Evolutionary conservation across 2,888 invertebrate species (phyloP).

Genomic region (Eupithecia insigniata): DNA sequence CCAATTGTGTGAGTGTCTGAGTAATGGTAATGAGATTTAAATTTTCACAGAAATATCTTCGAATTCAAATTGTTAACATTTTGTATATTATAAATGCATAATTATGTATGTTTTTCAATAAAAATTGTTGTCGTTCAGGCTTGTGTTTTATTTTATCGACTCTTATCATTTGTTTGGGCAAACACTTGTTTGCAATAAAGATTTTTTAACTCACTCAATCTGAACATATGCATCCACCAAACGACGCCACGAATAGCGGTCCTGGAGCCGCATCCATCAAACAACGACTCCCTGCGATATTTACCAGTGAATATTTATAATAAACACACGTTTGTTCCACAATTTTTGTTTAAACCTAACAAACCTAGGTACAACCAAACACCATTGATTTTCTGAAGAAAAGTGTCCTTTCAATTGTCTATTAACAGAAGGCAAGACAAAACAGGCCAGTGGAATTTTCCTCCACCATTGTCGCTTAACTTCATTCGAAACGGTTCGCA

Average conservation of each 20-base stretch:
- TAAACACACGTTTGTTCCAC: too few relatives aligned
- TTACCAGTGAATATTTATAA: too few relatives aligned
- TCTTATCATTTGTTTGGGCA: not conserved
- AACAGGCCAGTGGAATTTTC: conserved; percentile 5
- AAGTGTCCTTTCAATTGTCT: not conserved
- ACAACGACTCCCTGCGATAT: too few relatives aligned
- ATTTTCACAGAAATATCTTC: not conserved
- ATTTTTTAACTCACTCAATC: too few relatives aligned
- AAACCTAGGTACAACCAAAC: too few relatives aligned
- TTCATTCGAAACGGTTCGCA: not conserved
- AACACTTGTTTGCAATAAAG: not conserved
- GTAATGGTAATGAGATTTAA: not conserved
- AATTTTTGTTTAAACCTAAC: too few relatives aligned
- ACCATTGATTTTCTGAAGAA: not conserved
- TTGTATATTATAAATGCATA: not conserved
- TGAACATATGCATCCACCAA: too few relatives aligned
- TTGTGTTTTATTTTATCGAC: not conserved
- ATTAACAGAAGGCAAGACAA: not conserved
- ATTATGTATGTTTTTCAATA: conserved; percentile 6
- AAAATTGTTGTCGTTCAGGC: conserved; percentile 12
- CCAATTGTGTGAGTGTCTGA: not conserved
- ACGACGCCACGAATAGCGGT: too few relatives aligned
- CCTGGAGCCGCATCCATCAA: too few relatives aligned
- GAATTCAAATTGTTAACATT: not conserved
- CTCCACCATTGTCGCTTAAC: not conserved